phyloP scores from a whole-genome alignment of 2,888 invertebrate genomes.

The Nowickia ferox region DNA sequence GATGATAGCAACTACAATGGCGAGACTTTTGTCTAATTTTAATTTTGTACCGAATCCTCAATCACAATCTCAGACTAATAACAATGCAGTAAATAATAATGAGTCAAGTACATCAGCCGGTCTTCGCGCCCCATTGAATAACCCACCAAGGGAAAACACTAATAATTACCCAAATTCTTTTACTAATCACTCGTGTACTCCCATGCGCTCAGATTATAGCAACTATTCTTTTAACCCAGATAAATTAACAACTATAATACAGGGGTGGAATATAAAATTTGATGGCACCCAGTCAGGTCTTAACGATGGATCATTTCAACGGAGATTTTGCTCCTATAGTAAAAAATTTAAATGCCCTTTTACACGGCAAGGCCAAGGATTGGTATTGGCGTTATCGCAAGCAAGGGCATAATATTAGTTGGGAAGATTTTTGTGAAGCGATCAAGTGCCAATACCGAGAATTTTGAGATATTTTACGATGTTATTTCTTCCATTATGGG shows the following conservation, averaged over 20 bases:
- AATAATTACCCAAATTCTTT: constrained; percentile 21
- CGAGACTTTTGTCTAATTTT: constrained; percentile 7
- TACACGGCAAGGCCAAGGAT: constrained; percentile 20
- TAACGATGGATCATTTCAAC: constrained; percentile 24
- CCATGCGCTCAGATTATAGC: background rate
- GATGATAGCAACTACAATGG: constrained; percentile 8
- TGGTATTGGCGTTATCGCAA: constrained; percentile 46
- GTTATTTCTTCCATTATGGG: no score
- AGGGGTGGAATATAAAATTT: background rate
- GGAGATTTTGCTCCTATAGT: constrained; percentile 34
- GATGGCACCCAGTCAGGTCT: background rate
- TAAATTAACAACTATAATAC: background rate
- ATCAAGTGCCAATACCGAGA: constrained; percentile 20
- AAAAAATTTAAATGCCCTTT: background rate
- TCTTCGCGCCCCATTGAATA: background rate
- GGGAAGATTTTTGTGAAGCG: constrained; percentile 31
- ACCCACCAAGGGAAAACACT: background rate
- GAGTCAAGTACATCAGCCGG: background rate
- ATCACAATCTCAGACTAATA: background rate
- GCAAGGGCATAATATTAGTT: background rate
- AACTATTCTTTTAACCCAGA: background rate
- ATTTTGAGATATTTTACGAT: background rate
- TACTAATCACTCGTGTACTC: background rate
- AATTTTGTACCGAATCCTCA: background rate
- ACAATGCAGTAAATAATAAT: background rate